Evolutionary conservation across 2,888 invertebrate genomes (phyloP).

Genomic region (Acanthosepion esculentum): DNA sequence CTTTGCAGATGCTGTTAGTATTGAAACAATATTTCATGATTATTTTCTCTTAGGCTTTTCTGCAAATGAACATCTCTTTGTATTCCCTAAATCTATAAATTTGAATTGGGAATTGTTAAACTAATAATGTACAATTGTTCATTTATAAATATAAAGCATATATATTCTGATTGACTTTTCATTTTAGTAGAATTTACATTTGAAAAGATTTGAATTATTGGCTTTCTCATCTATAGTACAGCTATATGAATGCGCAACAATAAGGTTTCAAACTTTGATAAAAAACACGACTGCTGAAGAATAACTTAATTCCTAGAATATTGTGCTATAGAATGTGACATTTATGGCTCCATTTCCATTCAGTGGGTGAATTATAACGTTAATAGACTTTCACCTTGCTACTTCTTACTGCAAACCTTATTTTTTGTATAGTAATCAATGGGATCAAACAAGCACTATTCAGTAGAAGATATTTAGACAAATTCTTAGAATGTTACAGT

Average conservation of each 20-base stretch:
- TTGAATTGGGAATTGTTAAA: neutral
- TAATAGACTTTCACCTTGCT: neutral
- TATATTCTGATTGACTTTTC: no score
- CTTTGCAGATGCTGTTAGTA: constrained; percentile 18
- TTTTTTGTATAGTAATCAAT: neutral
- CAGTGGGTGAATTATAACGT: neutral
- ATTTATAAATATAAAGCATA: neutral
- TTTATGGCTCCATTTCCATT: neutral
- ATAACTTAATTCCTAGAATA: neutral
- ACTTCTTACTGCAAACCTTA: neutral
- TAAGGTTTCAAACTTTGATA: neutral
- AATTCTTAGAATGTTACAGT: no score
- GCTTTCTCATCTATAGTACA: no score
- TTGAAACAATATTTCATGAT: neutral
- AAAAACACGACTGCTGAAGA: neutral
- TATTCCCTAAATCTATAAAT: neutral
- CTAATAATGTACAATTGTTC: neutral
- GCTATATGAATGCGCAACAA: no score
- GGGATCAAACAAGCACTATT: no score
- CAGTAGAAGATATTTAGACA: no score
- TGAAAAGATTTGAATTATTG: no score
- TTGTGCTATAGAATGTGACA: neutral
- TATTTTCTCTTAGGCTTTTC: neutral
- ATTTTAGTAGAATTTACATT: no score
- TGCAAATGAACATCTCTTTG: neutral